Percentiles rank a stretch among this genome's conserved stretches.
Evolutionary conservation across 2,888 invertebrate species (phyloP).

Genomic region (Scaeva pyrastri): DNA sequence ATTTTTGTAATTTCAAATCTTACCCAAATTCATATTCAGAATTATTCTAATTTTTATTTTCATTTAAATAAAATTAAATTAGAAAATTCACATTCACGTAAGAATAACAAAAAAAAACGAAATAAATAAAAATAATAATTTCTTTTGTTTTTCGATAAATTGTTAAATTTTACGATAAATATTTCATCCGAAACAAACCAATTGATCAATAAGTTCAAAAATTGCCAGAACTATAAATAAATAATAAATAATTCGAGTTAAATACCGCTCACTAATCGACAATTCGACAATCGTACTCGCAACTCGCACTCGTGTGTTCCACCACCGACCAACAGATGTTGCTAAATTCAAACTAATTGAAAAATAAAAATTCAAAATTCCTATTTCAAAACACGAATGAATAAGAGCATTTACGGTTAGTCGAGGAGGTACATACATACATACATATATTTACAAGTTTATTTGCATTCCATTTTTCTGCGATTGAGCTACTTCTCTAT

Average conservation of each 20-base stretch:
- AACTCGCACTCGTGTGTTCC: too few species aligned
- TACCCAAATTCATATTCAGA: slow-evolving; percentile 7
- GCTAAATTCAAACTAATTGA: slow-evolving; percentile 65
- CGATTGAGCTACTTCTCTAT: slow-evolving; percentile 13
- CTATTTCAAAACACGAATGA: slow-evolving; percentile 39
- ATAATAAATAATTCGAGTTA: slow-evolving; percentile 11
- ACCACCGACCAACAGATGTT: slow-evolving; percentile 65
- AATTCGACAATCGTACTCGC: too few species aligned
- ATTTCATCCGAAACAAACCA: slow-evolving; percentile 39
- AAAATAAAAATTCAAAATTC: slow-evolving; percentile 61
- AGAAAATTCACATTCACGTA: too few species aligned
- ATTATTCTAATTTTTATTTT: not conserved
- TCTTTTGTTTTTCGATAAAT: slow-evolving; percentile 20
- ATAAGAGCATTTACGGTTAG: slow-evolving; percentile 8
- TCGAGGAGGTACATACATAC: not conserved
- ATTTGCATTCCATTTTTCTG: slow-evolving; percentile 32
- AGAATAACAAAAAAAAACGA: not conserved
- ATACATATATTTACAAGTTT: slow-evolving; percentile 24
- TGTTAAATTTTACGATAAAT: slow-evolving; percentile 30
- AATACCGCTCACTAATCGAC: slow-evolving; percentile 50
- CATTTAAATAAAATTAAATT: not conserved
- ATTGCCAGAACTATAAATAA: slow-evolving; percentile 56
- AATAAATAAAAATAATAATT: not conserved
- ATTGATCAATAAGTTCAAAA: slow-evolving; percentile 48
- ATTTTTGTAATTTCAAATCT: slow-evolving; percentile 18